These are phyloP conservation scores for Zosterops borbonicus DNA, from an alignment of 2,113 vertebrate species.

Conservation along the genomic window DNA sequence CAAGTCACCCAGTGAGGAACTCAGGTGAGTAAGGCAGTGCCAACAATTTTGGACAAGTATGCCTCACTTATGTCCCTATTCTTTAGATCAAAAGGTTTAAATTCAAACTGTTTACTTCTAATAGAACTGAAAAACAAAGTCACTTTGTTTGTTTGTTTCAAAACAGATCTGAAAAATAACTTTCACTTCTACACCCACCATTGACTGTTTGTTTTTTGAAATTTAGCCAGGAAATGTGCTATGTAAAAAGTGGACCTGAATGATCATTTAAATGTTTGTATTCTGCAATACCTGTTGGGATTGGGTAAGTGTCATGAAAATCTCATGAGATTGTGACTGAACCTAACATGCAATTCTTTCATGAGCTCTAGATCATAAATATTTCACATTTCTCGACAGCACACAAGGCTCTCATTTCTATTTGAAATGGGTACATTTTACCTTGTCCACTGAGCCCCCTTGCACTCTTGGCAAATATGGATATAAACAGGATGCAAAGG, in stretches of 20 bases:
- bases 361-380: neutral
- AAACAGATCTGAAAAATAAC: neutral
- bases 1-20: neutral
- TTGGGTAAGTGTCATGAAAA: neutral
- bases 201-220: neutral
- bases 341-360: neutral
- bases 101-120: neutral
- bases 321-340: neutral
- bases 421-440: neutral
- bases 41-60: neutral
- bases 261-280: neutral
- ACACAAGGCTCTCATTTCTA: neutral
- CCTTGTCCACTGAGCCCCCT: fast-evolving
- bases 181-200: neutral
- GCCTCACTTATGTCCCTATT: neutral
- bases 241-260: neutral
- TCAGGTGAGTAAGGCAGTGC: neutral
- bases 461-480: neutral
- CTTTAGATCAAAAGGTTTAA: neutral
- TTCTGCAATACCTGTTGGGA: neutral
- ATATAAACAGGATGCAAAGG: neutral
- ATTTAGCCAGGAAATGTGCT: neutral
- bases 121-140: neutral
- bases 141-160: neutral
- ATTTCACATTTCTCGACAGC: neutral